Evolutionary conservation across 2,888 invertebrate genomes (phyloP).

Genomic region (Hecatera dysodea): DNA sequence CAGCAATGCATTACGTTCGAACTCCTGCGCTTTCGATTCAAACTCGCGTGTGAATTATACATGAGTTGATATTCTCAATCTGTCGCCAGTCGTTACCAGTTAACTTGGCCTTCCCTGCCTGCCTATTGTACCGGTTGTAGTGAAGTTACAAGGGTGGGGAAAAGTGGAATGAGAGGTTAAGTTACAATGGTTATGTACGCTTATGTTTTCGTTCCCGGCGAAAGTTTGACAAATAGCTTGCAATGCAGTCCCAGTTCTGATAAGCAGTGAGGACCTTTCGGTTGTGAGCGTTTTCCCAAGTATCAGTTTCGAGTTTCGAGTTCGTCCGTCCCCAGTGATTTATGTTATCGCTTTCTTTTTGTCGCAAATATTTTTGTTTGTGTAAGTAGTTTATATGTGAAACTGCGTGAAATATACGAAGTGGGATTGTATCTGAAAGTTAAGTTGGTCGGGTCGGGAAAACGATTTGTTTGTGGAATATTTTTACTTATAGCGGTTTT

Average conservation of each 20-base stretch:
- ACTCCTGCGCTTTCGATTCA: constrained; percentile 77
- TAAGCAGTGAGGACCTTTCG: constrained; percentile 81
- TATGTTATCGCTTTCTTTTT: constrained; percentile 72
- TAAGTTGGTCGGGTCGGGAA: constrained; percentile 34
- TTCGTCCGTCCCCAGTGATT: constrained; percentile 74
- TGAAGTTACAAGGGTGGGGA: not conserved
- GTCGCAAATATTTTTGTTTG: constrained; percentile 71
- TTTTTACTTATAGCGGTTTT: constrained; percentile 23
- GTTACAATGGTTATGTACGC: constrained; percentile 69
- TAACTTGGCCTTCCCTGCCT: constrained; percentile 66
- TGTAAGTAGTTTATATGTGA: constrained; percentile 58
- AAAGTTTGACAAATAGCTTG: constrained; percentile 86
- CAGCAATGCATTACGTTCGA: constrained; percentile 79
- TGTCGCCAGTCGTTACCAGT: constrained; percentile 77
- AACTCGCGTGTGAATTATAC: constrained; percentile 85
- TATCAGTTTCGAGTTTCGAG: constrained; percentile 75
- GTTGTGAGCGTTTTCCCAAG: constrained; percentile 75
- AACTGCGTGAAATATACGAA: constrained; percentile 54
- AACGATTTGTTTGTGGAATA: constrained; percentile 41
- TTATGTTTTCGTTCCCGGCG: constrained; percentile 80
- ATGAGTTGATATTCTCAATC: constrained; percentile 87
- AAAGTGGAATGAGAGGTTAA: constrained; percentile 56
- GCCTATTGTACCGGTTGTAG: constrained; percentile 5
- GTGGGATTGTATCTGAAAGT: constrained; percentile 42
- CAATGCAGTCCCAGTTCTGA: constrained; percentile 81